Evolutionary conservation across 2,797 vertebrate species (phyloP).

Genomic region (Esox masquinongy): DNA sequence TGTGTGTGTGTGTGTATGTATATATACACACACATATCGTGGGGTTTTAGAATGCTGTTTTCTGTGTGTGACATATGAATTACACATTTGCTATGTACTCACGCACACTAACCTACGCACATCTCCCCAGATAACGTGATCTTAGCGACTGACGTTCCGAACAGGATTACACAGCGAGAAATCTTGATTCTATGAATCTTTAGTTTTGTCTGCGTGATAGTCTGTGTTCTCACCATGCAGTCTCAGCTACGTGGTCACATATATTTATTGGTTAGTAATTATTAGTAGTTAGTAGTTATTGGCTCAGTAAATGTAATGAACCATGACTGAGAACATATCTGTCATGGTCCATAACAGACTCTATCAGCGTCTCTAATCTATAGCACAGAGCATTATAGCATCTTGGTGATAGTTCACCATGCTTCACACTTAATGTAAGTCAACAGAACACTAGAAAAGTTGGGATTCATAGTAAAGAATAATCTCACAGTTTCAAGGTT

Average conservation of each 20-base stretch:
- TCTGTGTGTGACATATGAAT: not conserved
- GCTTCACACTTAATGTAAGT: not conserved
- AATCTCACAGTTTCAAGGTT: not conserved
- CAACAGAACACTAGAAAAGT: not conserved
- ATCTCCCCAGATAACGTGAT: not conserved
- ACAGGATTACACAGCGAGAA: conserved; percentile 27
- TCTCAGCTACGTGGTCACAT: conserved; percentile 53
- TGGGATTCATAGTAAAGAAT: conserved; percentile 25
- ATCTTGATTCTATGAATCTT: conserved; percentile 46
- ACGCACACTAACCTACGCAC: not conserved
- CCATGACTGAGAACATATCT: conserved; percentile 27
- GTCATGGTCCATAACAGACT: conserved; percentile 38
- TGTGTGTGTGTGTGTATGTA: not conserved
- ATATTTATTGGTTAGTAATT: conserved; percentile 55
- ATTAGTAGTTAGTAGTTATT: too few species aligned
- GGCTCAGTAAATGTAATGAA: conserved; percentile 55
- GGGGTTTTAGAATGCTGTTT: not conserved
- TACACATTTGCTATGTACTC: not conserved
- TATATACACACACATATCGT: not conserved
- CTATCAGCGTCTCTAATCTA: conserved; percentile 31
- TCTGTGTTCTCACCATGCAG: conserved; percentile 56
- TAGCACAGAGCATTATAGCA: not conserved
- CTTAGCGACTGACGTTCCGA: not conserved
- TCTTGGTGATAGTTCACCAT: not conserved
- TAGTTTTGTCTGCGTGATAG: conserved; percentile 32